Conservation (phyloP, 2,888 invertebrate species). For the Apotomis betuletana region DNA sequence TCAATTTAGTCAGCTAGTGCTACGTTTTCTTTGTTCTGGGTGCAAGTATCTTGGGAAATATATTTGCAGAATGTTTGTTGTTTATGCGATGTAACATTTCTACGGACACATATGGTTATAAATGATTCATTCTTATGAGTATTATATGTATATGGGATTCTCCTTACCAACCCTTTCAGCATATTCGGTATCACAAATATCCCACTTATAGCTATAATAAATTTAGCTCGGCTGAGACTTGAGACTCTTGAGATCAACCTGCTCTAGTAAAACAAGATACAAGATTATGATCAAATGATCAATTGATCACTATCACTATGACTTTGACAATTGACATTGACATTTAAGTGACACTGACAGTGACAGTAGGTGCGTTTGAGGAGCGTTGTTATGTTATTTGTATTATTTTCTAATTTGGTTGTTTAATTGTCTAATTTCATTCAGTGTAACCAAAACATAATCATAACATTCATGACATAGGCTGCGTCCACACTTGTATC, state of each 20-base stretch:
- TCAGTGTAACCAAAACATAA: too few species aligned
- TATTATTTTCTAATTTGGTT: background rate
- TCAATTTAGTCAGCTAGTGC: background rate
- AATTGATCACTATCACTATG: constrained; percentile 6
- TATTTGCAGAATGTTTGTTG: constrained; percentile 4
- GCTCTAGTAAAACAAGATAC: background rate
- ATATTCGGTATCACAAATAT: constrained; percentile 14
- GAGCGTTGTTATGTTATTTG: background rate
- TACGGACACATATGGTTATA: background rate
- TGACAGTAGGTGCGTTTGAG: background rate
- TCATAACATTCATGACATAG: too few species aligned
- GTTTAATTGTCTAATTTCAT: too few species aligned
- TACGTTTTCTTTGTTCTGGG: background rate
- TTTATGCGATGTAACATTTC: background rate
- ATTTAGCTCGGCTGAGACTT: constrained; percentile 1
- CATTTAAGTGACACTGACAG: constrained; percentile 7
- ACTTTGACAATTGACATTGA: constrained; percentile 22
- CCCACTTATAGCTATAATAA: constrained; percentile 7
- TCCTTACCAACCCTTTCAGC: constrained; percentile 38
- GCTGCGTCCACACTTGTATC: too few species aligned
- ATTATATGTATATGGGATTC: background rate
- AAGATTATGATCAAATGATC: background rate
- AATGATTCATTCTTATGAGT: background rate
- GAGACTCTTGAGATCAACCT: constrained; percentile 9
- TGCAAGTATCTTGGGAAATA: background rate